A percentile compares a stretch with the other conserved stretches of the same genome.
These are phyloP conservation scores for Eulithis testata DNA, from an alignment of 2,888 invertebrate species.

Conservation along the genomic window DNA sequence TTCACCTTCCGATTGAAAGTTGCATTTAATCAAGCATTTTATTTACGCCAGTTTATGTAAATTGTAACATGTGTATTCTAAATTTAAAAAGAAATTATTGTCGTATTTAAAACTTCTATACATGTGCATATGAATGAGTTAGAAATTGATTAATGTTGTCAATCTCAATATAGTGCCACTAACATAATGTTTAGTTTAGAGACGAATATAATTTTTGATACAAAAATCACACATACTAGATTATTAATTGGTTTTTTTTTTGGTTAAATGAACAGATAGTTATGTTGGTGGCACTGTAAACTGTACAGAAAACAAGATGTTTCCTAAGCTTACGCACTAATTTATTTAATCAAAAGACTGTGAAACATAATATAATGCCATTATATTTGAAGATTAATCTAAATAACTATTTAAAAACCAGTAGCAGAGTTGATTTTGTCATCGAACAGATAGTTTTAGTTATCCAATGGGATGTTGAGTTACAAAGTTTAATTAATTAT, in stretches of 20 bases:
- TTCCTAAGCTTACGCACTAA: conserved; percentile 57
- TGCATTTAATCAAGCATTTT: conserved; percentile 34
- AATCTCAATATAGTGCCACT: conserved; percentile 20
- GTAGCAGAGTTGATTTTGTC: conserved; percentile 49
- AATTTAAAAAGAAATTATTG: conserved; percentile 7
- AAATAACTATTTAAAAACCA: conserved; percentile 52
- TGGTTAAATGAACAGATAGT: background rate
- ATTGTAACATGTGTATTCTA: conserved; percentile 8
- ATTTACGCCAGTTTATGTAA: conserved; percentile 13
- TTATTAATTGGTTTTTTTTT: too few relatives aligned
- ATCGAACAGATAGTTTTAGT: conserved; percentile 51
- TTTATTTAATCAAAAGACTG: conserved; percentile 75
- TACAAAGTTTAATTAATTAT: conserved; percentile 59
- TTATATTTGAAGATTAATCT: conserved; percentile 64
- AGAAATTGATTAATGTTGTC: conserved; percentile 13
- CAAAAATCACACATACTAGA: background rate
- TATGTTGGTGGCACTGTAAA: background rate
- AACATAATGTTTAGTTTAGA: background rate
- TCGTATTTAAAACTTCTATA: conserved; percentile 11
- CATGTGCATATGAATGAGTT: conserved; percentile 13
- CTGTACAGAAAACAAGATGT: conserved; percentile 32
- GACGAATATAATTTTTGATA: background rate
- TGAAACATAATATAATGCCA: conserved; percentile 75
- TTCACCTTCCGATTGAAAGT: conserved; percentile 13
- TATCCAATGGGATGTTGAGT: conserved; percentile 49